phyloP scores from a whole-genome alignment of 1,140 invertebrate species.

The Mamestra configurata region DNA sequence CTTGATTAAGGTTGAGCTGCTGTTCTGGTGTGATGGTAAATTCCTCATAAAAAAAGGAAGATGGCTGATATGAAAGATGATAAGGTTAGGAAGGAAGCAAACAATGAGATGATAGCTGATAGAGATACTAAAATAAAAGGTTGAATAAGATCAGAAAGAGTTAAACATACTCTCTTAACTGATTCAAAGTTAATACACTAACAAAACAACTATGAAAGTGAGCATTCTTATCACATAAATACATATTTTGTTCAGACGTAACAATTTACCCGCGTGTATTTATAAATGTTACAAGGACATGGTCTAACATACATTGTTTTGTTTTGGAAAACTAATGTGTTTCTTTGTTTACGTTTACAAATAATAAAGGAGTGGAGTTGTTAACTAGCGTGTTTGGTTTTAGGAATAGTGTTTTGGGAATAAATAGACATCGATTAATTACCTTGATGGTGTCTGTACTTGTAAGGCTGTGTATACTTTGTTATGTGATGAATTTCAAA shows the following conservation, averaged over 20 bases:
- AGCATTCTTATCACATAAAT: not conserved
- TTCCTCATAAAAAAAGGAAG: too few relatives aligned
- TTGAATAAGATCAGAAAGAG: too few relatives aligned
- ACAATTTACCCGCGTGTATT: not conserved
- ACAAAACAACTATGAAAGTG: not conserved
- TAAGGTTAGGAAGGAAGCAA: too few relatives aligned
- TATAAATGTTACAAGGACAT: slow-evolving; percentile 14
- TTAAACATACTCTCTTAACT: too few relatives aligned
- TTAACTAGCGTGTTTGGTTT: not conserved
- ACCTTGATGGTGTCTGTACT: too few relatives aligned
- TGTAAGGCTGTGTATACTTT: too few relatives aligned
- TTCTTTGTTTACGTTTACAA: slow-evolving; percentile 7
- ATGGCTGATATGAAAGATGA: too few relatives aligned
- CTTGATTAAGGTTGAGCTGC: too few relatives aligned
- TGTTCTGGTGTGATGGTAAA: too few relatives aligned
- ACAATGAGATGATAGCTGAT: too few relatives aligned
- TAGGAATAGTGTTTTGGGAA: not conserved
- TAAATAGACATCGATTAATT: not conserved
- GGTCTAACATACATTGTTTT: not conserved
- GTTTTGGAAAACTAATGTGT: slow-evolving; percentile 9
- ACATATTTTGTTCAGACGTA: slow-evolving; percentile 1
- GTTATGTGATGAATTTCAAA: too few relatives aligned
- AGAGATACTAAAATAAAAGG: too few relatives aligned
- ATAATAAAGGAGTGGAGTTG: not conserved
- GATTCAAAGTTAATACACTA: not conserved